phyloP scores from a whole-genome alignment of 1,140 invertebrate species.

The Leptoteleia sp. region DNA sequence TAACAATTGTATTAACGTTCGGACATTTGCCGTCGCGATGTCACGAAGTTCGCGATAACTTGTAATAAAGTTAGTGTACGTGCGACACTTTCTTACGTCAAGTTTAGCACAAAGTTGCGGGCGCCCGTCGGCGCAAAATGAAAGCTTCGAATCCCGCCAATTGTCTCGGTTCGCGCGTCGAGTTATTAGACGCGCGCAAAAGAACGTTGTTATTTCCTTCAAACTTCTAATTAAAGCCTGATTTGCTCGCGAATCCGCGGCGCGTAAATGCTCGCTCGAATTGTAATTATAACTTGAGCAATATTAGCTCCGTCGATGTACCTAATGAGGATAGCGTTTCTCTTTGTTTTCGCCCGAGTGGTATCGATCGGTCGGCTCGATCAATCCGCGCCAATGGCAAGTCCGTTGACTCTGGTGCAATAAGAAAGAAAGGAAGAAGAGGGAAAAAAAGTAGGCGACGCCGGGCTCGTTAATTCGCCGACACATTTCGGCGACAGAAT shows the following conservation, averaged over 20 bases:
- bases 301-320: slow-evolving; percentile 17
- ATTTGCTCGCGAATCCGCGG: slow-evolving; percentile 16
- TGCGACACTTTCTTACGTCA: slow-evolving; percentile 43
- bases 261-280: slow-evolving; percentile 18
- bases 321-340: not conserved
- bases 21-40: slow-evolving; percentile 17
- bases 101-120: slow-evolving; percentile 59
- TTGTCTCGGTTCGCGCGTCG: slow-evolving; percentile 45
- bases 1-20: slow-evolving; percentile 31
- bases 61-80: slow-evolving; percentile 51
- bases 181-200: slow-evolving; percentile 13
- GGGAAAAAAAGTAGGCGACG: not conserved
- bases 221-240: slow-evolving; percentile 40
- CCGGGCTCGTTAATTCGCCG: slow-evolving; percentile 19
- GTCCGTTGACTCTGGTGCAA: no score
- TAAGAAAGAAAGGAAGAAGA: no score
- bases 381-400: no score
- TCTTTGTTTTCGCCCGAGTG: slow-evolving; percentile 4
- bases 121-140: slow-evolving; percentile 23
- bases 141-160: slow-evolving; percentile 60
- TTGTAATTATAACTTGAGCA: slow-evolving; percentile 26
- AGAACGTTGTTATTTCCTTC: slow-evolving; percentile 34
- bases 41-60: slow-evolving; percentile 34
- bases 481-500: slow-evolving; percentile 31
- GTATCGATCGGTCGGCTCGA: no score